A percentile compares a stretch with the other conserved stretches of the same genome.
These are phyloP conservation scores for Oenanthe melanoleuca DNA, from an alignment of 2,113 vertebrate genomes.

Conservation along the genomic window DNA sequence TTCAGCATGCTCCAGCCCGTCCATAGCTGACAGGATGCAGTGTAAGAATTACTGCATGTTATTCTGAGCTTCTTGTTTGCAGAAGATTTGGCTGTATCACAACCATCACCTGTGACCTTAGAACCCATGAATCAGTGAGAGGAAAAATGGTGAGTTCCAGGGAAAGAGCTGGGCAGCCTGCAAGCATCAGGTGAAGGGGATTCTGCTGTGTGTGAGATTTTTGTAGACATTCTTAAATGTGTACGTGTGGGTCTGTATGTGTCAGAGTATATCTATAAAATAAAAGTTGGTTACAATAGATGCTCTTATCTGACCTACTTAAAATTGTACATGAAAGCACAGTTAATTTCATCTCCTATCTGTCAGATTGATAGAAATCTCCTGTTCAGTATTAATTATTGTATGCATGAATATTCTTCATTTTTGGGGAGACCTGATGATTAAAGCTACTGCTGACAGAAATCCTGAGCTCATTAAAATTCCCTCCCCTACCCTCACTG, in stretches of 20 bases:
- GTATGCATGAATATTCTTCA: constrained; percentile 58
- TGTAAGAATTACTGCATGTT: background rate
- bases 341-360: constrained; percentile 73
- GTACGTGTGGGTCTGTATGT: background rate
- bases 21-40: background rate
- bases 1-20: background rate
- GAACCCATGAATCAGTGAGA: background rate
- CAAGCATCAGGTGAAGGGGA: background rate
- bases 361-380: constrained; percentile 73
- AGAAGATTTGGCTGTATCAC: background rate
- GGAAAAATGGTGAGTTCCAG: background rate
- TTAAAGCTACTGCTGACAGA: constrained; percentile 36
- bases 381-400: constrained; percentile 72
- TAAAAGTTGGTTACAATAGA: constrained; percentile 69
- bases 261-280: constrained; percentile 54
- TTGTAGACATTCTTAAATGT: background rate
- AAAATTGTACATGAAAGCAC: constrained; percentile 70
- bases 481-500: background rate
- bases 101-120: background rate
- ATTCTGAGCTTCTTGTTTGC: background rate
- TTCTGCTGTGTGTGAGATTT: constrained; percentile 44
- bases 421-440: constrained; percentile 38
- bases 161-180: background rate
- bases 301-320: constrained; percentile 76
- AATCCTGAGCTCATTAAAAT: constrained; percentile 32